phyloP scores from a whole-genome alignment of 2,113 vertebrate genomes.

The Catharus fuscescens region DNA sequence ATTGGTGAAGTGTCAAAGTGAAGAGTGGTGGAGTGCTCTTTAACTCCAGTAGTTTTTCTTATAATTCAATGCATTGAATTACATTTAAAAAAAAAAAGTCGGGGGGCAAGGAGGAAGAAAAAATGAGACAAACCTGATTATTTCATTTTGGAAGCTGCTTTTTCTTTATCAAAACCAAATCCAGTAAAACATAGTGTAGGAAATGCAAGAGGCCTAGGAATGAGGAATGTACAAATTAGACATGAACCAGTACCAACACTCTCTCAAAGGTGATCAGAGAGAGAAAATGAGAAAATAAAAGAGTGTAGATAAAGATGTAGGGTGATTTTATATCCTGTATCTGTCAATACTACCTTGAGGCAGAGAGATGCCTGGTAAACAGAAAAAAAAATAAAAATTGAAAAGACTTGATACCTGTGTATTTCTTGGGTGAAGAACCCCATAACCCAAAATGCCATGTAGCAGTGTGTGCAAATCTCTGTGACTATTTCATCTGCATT shows the following conservation, averaged over 20 bases:
- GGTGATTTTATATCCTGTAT: neutral
- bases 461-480: neutral
- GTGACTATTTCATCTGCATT: neutral
- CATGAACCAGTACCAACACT: neutral
- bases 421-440: neutral
- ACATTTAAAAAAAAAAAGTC: neutral
- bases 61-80: neutral
- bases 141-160: neutral
- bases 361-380: neutral
- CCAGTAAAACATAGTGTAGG: neutral
- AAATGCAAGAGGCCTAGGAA: neutral
- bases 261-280: neutral
- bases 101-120: accelerated
- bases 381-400: neutral
- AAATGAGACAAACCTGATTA: neutral
- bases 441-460: neutral
- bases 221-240: neutral
- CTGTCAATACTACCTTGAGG: neutral
- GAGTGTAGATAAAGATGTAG: neutral
- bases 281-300: neutral
- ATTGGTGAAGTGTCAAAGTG: neutral
- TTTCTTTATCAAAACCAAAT: neutral
- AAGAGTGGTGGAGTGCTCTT: neutral
- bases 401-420: neutral
- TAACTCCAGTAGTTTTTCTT: neutral